Percentiles rank a stretch among this genome's conserved stretches.
Evolutionary conservation across 2,888 invertebrate genomes (phyloP).

Genomic region (Athalia rosae): DNA sequence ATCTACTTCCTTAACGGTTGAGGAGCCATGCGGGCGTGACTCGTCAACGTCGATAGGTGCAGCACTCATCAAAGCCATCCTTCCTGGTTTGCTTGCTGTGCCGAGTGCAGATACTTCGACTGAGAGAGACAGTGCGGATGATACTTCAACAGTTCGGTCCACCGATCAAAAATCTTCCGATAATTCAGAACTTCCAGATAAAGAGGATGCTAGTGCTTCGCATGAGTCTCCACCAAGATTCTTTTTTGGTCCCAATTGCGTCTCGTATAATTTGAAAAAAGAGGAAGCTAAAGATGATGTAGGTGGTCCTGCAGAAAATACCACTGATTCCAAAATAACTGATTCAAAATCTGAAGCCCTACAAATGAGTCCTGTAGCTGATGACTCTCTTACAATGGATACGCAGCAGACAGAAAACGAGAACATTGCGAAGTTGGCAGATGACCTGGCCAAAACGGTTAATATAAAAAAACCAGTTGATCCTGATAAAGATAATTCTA

Average conservation of each 20-base stretch:
- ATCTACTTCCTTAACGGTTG: neutral
- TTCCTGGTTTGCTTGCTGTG: slow-evolving; percentile 30
- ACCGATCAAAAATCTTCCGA: slow-evolving; percentile 10
- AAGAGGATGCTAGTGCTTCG: neutral
- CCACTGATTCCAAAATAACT: neutral
- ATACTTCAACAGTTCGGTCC: neutral
- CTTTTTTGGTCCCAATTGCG: slow-evolving; percentile 72
- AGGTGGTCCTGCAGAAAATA: neutral
- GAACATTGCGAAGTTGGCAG: slow-evolving; percentile 17
- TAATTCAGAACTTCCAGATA: slow-evolving; percentile 6
- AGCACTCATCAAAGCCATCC: slow-evolving; percentile 8
- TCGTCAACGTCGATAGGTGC: neutral
- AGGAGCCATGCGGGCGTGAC: slow-evolving; percentile 21
- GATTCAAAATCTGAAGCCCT: neutral
- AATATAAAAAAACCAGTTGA: slow-evolving; percentile 17
- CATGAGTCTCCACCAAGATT: slow-evolving; percentile 63
- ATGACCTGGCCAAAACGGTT: slow-evolving; percentile 28
- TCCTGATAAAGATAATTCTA: neutral
- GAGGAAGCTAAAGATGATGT: slow-evolving; percentile 8
- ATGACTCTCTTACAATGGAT: neutral
- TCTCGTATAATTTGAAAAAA: slow-evolving; percentile 58
- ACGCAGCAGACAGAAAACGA: slow-evolving; percentile 8
- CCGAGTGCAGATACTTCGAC: slow-evolving; percentile 10
- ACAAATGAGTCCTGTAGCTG: neutral
- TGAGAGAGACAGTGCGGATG: neutral